Evolutionary conservation across 2,797 vertebrate species (phyloP), one percentile per base, ranked within the genome.

Genomic region (Liasis olivaceus): DNA sequence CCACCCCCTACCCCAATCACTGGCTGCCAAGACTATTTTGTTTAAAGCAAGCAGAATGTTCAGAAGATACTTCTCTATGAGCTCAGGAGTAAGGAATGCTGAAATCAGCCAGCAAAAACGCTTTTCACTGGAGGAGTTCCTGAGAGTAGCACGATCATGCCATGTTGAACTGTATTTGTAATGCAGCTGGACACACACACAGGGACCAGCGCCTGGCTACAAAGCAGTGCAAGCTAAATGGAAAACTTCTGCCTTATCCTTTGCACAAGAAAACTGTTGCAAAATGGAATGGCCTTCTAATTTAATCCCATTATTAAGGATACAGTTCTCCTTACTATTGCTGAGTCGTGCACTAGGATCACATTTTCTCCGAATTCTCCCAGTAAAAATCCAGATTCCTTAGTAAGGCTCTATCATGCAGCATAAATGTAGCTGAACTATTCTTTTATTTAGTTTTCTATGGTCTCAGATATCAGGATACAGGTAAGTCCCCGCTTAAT

Each of bases 101-200:
- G 89, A 95, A 95, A 96, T 95, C 94, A 96, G 95, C 94, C 95
- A 95, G 96, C 95, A 97, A 96, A 96, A 97, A 95, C 93, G 94
- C 95, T 95, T 97, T 97, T 96, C 96, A 96, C 93, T 94, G 94
- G 95, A 95, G 93, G 94, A 96, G 94, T 84, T 96, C 95, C 91
- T 0, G 13, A 95, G 95, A 96, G 95, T 93, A 96, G 90, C 91
- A 92, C 90, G 93, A 94, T 96, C 96, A 96, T 96, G 95, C 94
- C 95, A 95, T 95, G 89, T 93, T 95, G 96, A 95, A 95, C 95
- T 95, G 95, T 95, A 97, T 95, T 96, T 96, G 96, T 96, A 94
- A 96, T 97, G 95, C 95, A 96, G 96, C 95, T 95, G 96, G 95
- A 95, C 96, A 96, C 95, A 94, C 95, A 94, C 95, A 96, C 58